Evolutionary conservation across 1,140 invertebrate species (phyloP), one percentile per base, ranked within the genome.

Genomic region (Formica selysi): DNA sequence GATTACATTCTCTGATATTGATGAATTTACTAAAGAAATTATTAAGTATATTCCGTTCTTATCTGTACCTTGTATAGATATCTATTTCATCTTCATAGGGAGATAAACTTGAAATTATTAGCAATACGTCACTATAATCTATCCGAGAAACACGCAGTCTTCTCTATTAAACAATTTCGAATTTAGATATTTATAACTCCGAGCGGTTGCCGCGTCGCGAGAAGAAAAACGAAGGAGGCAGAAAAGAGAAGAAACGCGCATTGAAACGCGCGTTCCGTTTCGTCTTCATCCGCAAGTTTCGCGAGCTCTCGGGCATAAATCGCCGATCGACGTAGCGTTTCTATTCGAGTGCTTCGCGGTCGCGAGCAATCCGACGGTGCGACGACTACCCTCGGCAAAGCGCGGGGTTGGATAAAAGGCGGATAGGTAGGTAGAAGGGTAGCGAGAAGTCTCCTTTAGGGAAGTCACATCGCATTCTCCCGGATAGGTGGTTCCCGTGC

Each of bases 291-390:
- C 54, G 79, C 54, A 62, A 73, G 26, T 81, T 83, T 74, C 38
- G 19, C 38, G 36, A 81, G 54, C 79, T 80, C 36, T 41, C 78
- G 22, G 57, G 78, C 36, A 38, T 68, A 68, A 80, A 80, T 70
- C 54, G 38, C 51, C 78, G 78, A 71, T 71, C 78, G 67, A 80
- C 65, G 22, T 71, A 81, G 67, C 67, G 67, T 73, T 38, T 29
- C 68, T 19, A 81, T 81, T 54, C 67, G 38, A 59, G 32, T 19
- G 67, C 59, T 81, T 71, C 19, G 65, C 48, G 62, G 7, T 61
- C 76, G 62, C 62, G 76, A 71, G 44, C 54, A 29, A 29, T 44
- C 19, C 51, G 48, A 26, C 32, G 29, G 36, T 81, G 78, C 48
- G 38, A 32, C 68, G 19, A 61, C 26, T 36, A 22, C 7, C 36